Evolutionary conservation across 2,113 vertebrate species (phyloP).

Genomic region (Vidua macroura): DNA sequence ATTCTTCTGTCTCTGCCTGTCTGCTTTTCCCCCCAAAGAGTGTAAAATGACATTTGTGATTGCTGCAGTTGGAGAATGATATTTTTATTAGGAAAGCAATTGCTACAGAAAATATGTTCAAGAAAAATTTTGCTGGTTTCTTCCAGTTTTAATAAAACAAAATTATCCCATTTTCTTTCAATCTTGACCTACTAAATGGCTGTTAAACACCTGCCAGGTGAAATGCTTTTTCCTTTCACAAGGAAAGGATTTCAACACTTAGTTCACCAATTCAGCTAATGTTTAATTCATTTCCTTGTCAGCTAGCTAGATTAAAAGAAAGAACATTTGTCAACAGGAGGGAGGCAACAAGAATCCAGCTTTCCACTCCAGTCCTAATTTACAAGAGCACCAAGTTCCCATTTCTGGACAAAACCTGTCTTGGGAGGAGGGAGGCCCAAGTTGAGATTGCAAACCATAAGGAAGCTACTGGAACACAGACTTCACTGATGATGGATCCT

Average conservation of each 20-base stretch:
- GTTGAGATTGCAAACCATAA: not conserved
- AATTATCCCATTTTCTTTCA: constrained; percentile 1
- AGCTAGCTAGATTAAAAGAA: constrained; percentile 27
- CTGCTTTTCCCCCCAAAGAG: not conserved
- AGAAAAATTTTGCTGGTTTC: not conserved
- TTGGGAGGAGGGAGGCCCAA: not conserved
- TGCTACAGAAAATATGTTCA: not conserved
- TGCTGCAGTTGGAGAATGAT: not conserved
- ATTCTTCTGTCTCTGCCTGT: not conserved
- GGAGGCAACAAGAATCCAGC: not conserved
- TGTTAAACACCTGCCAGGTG: constrained; percentile 7
- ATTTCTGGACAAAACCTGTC: not conserved
- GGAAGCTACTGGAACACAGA: not conserved
- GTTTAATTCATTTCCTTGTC: constrained; percentile 51
- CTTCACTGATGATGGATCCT: not conserved
- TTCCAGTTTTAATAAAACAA: not conserved
- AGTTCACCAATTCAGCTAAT: constrained; percentile 6
- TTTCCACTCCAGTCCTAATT: not conserved
- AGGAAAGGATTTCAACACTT: constrained; percentile 10
- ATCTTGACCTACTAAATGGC: not conserved
- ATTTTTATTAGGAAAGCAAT: not conserved
- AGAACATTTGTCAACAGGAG: constrained; percentile 33
- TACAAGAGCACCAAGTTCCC: not conserved
- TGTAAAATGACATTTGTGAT: not conserved
- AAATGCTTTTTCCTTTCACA: not conserved